A percentile compares a stretch with the other conserved stretches of the same genome.
phyloP scores from a whole-genome alignment of 2,113 vertebrate species.

The Saimiri boliviensis region DNA sequence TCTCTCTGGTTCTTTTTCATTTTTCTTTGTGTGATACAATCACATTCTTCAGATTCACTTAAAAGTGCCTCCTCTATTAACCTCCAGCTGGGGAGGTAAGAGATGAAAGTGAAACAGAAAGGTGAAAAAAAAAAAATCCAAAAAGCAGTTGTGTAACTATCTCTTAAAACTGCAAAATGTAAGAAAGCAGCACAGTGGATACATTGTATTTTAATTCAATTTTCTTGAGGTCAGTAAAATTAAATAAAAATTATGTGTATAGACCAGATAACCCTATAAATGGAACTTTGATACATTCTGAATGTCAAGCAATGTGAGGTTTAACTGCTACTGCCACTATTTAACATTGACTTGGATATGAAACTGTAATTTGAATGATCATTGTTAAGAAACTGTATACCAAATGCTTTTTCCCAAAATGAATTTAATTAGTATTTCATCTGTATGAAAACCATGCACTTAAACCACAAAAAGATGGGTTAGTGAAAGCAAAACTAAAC shows the following conservation, averaged over 20 bases:
- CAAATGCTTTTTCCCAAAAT: background rate
- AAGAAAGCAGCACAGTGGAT: background rate
- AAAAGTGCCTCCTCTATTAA: background rate
- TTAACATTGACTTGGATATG: background rate
- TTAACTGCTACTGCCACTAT: background rate
- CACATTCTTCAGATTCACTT: background rate
- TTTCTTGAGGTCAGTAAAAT: background rate
- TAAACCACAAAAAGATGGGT: background rate
- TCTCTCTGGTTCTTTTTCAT: background rate
- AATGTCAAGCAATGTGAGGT: background rate
- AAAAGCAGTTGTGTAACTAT: background rate
- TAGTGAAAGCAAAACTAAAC: rapidly evolving
- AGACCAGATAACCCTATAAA: background rate
- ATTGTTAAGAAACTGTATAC: background rate
- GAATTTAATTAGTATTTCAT: background rate
- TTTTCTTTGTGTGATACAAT: background rate
- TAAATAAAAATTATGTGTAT: background rate
- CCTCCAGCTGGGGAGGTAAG: background rate
- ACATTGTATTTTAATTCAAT: background rate
- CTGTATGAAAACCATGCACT: background rate
- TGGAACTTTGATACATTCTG: background rate
- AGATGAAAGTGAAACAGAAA: background rate
- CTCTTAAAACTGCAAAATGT: background rate
- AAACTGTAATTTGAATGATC: background rate
- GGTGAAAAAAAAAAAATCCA: background rate